Percentiles rank a stretch among this genome's conserved stretches.
Evolutionary conservation across 2,888 invertebrate species (phyloP).

Genomic region (Xestia sexstrigata): DNA sequence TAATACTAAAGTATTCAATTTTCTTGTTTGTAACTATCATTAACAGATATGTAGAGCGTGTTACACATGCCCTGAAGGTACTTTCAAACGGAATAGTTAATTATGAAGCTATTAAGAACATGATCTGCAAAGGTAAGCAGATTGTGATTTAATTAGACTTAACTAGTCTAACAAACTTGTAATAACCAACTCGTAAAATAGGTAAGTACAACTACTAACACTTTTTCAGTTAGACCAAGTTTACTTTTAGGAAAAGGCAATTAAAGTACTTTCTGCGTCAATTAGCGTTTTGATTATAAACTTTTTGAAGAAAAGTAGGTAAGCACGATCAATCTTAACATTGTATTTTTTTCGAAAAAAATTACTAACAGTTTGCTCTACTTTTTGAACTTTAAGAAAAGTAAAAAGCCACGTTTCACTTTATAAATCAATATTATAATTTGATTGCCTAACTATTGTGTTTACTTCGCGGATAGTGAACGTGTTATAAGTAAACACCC

Average conservation of each 20-base stretch:
- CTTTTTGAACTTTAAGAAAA: background rate
- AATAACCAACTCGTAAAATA: background rate
- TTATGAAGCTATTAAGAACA: slow-evolving; percentile 14
- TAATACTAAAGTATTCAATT: background rate
- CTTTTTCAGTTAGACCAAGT: background rate
- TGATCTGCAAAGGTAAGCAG: background rate
- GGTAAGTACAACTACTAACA: too few relatives aligned
- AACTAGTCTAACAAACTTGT: background rate
- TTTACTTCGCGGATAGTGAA: background rate
- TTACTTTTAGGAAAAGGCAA: background rate
- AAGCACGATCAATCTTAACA: background rate
- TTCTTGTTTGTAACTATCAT: slow-evolving; percentile 8
- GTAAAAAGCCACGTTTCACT: background rate
- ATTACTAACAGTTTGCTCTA: background rate
- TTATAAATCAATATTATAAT: background rate
- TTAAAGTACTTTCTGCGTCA: background rate
- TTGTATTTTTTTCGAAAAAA: background rate
- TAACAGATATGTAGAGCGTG: slow-evolving; percentile 23
- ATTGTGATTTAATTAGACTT: slow-evolving; percentile 2
- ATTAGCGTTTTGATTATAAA: background rate
- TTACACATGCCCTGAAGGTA: slow-evolving; percentile 5
- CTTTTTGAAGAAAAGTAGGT: background rate
- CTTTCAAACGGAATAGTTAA: slow-evolving; percentile 15
- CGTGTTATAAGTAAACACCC: background rate
- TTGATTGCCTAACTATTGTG: background rate